Base-by-base conservation (phyloP, 2,888 invertebrate species). In the Tenthredo scrophulariae region DNA sequence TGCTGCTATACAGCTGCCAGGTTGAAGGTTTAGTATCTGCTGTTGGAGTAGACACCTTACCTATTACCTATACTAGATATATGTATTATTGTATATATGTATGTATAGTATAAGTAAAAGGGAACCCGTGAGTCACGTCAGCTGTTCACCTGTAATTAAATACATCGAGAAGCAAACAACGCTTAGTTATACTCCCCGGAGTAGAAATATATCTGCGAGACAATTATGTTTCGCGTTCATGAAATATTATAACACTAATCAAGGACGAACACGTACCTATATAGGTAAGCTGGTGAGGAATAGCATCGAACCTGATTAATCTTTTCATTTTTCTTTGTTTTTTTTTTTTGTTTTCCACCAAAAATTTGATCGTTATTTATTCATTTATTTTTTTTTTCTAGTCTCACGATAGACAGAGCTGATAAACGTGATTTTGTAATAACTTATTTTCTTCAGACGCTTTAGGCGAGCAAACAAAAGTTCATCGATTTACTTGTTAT, bases 71-170 rank as follows among this genome's bases (percentile, higher is more conserved):
- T 13, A 67, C n/a, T 37, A 18, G 40, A 40, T 67, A 33, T 54
- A n/a, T n/a, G 1, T 67, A 29, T 15, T 5, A 9, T 9, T 26
- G 10, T 65, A 10, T 15, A 37, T 70, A 33, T 15, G 5, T 40
- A 72, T 15, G 2, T 7, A 7, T 54, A 50, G 18, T 77, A 77
- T 29, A 54, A 80, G 62, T 80, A 62, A 80, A 62, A 80, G 80
- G 80, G 80, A 80, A 80, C 22, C 22, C 43, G 22, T 80, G 80
- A 80, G 62, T 80, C 80, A 80, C 62, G 80, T 80, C 80, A 80
- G 58, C 80, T 40, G 80, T 80, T 80, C 80, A 80, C 62, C 80
- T 80, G 80, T 80, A 80, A 80, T 80, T 80, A 80, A 80, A 80
- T 58, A 80, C 80, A 40, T 62, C n/a, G 13, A 18, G 80, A 62